Evolutionary conservation across 1,140 invertebrate species (phyloP).

Genomic region (Apis florea): DNA sequence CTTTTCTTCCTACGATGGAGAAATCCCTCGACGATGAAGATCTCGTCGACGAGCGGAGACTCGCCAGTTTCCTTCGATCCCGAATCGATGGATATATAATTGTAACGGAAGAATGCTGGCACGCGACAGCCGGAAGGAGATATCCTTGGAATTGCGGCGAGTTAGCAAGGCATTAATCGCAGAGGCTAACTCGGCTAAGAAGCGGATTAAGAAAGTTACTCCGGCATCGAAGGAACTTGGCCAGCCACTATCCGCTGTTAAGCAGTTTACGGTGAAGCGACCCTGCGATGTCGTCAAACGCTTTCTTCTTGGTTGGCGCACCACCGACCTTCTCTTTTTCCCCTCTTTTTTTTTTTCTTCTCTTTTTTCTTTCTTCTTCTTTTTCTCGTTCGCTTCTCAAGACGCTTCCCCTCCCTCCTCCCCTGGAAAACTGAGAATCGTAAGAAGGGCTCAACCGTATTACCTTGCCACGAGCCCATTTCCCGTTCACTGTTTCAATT

Average conservation of each 20-base stretch:
- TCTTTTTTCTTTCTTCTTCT: conserved; percentile 7
- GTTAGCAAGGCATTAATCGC: conserved; percentile 64
- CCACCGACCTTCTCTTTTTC: conserved; percentile 2
- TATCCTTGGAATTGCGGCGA: conserved; percentile 5
- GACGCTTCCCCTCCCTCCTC: conserved; percentile 9
- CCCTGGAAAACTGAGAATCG: conserved; percentile 45
- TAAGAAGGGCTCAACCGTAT: conserved; percentile 51
- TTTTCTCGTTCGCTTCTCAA: conserved; percentile 10
- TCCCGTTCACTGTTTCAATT: conserved; percentile 46
- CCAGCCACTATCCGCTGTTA: conserved; percentile 58
- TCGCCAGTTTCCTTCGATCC: not conserved
- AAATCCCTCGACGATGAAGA: too few species aligned
- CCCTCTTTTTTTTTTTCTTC: not conserved
- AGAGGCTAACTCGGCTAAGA: conserved; percentile 66
- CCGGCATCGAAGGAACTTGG: conserved; percentile 47
- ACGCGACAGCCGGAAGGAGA: conserved; percentile 6
- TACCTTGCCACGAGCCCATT: conserved; percentile 42
- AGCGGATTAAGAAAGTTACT: conserved; percentile 68
- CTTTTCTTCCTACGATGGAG: too few species aligned
- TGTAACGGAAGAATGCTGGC: not conserved
- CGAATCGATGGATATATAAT: not conserved
- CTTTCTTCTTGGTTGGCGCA: conserved; percentile 22
- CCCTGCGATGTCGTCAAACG: conserved; percentile 53
- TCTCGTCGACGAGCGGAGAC: not conserved
- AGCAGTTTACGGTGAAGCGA: conserved; percentile 61